Evolutionary conservation across 2,113 vertebrate genomes (phyloP), one percentile per base, ranked within the genome.

Genomic region (Trematocara stigmaticum): DNA sequence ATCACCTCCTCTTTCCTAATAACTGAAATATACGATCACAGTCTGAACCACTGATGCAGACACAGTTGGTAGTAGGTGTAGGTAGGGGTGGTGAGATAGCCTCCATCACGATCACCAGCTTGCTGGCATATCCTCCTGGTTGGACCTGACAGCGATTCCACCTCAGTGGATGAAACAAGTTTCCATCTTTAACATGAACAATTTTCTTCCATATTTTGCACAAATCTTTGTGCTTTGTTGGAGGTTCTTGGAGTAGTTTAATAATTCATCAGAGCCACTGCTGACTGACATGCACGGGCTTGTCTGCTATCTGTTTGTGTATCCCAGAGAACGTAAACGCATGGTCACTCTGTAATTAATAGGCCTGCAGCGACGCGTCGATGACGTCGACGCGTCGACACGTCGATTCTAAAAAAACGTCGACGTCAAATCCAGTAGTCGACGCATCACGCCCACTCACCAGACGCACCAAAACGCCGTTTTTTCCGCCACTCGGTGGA

Each of bases 211-310:
- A 35, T 61, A 18, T 61, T 4, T 0, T 10, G 29, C 29, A 18
- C 15, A 61, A 61, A 61, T n/a, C 59, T 7, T 35, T 64, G 16
- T n/a, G 9, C 31, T 35, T 64, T 64, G 31, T 64, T 64, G 31
- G 59, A 64, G 0, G 59, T 35, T 35, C 16, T 64, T 64, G 31
- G 16, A 64, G 31, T 35, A 64, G 34, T 38, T 38, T 64, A 64
- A 64, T 38, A 64, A 64, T 20, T 38, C 10, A 64, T 38, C 34
- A 64, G 1, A 64, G 31, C 0, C 2, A 0, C 31, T 64, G 59
- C 59, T 64, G 59, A n/a, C 34, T 64, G 59, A 64, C 59, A 64
- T 64, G 59, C 59, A 64, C 6, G 56, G 26, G 9, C 29, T 31
- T 10, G 7, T 59, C 56, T 59, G 56, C 56, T 34, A 18, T n/a